These are phyloP conservation scores for Rhegmatorhina hoffmannsi DNA, from an alignment of 2,113 vertebrate genomes.

Conservation along the genomic window DNA sequence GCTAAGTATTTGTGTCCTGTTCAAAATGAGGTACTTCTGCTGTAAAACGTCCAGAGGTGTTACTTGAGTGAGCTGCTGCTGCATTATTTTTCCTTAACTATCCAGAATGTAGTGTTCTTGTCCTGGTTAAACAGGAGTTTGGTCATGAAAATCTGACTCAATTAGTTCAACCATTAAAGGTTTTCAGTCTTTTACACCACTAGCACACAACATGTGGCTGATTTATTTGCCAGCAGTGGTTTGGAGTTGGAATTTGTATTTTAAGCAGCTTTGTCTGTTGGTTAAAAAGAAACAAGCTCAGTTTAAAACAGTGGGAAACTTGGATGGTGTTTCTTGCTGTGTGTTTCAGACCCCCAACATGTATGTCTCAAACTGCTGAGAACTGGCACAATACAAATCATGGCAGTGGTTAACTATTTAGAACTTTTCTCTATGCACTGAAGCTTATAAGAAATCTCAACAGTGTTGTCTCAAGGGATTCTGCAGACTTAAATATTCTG, in stretches of 20 bases:
- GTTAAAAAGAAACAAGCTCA: neutral
- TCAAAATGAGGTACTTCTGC: neutral
- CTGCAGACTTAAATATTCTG: neutral
- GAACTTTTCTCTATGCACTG: neutral
- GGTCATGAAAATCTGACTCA: neutral
- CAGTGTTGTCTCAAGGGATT: neutral
- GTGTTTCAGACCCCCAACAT: neutral
- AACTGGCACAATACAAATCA: neutral
- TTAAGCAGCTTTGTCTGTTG: neutral
- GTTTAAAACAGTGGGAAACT: neutral
- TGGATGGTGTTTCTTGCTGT: neutral
- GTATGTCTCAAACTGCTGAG: neutral
- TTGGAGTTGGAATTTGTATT: neutral
- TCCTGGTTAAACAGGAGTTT: neutral
- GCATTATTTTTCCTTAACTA: neutral
- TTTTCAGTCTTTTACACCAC: neutral
- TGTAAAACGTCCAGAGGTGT: neutral
- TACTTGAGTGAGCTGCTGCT: neutral
- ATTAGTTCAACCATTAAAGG: neutral
- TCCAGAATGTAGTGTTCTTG: neutral
- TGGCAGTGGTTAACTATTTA: neutral
- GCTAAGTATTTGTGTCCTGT: neutral
- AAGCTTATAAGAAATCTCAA: neutral
- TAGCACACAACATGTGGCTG: neutral
- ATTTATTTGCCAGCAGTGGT: neutral